A percentile compares a stretch with the other conserved stretches of the same genome.
These are phyloP conservation scores for Prochilodus magdalenae DNA, from an alignment of 2,113 vertebrate genomes.

Conservation along the genomic window DNA sequence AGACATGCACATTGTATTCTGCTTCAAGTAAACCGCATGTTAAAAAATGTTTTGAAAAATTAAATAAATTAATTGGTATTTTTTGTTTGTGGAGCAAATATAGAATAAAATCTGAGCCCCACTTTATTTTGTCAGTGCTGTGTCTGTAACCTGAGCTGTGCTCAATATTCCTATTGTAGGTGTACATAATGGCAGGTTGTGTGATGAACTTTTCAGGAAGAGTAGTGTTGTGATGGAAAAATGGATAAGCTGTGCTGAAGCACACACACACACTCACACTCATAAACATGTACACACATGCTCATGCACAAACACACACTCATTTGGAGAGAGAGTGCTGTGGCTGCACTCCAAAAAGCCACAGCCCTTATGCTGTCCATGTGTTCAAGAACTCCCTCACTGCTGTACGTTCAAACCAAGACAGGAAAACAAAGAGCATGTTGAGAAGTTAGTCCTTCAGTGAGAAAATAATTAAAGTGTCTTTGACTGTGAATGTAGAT, in stretches of 20 bases:
- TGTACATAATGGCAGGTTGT: constrained; percentile 1
- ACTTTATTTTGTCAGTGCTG: background rate
- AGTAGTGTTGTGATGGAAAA: constrained; percentile 24
- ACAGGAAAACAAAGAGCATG: constrained; percentile 4
- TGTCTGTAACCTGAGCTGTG: background rate
- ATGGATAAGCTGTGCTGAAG: constrained; percentile 12
- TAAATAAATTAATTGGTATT: too few relatives aligned
- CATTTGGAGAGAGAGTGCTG: background rate
- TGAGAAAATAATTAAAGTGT: constrained; percentile 42
- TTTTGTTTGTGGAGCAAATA: too few relatives aligned
- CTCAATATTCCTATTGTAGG: background rate
- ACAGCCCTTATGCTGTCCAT: constrained; percentile 55
- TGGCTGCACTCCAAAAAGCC: constrained; percentile 50
- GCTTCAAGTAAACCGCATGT: background rate
- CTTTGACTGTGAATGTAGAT: background rate
- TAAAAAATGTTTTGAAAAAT: too few relatives aligned
- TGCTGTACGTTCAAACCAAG: constrained; percentile 11
- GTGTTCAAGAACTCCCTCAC: constrained; percentile 48
- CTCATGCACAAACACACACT: background rate
- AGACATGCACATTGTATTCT: background rate
- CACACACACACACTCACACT: background rate
- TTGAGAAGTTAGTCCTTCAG: constrained; percentile 44
- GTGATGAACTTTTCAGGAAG: constrained; percentile 1
- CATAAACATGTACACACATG: constrained; percentile 1
- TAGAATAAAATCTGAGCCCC: background rate